Evolutionary conservation across 2,113 vertebrate genomes (phyloP).

Genomic region (Arenaria interpres): DNA sequence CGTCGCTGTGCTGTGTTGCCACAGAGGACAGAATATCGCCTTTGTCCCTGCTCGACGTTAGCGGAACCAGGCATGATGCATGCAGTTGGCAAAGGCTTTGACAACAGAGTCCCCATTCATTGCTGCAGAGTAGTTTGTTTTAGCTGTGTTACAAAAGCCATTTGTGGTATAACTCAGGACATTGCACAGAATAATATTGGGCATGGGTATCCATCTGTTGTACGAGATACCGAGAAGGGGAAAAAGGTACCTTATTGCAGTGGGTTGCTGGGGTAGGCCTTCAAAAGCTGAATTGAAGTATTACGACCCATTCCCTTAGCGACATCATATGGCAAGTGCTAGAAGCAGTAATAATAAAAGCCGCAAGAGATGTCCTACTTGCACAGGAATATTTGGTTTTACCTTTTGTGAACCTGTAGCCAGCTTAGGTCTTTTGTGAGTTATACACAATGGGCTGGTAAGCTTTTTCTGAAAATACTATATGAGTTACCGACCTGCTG

Average conservation of each 20-base stretch:
- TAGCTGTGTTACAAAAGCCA: conserved; percentile 9
- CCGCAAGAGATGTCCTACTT: background rate
- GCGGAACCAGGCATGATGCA: background rate
- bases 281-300: background rate
- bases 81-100: background rate
- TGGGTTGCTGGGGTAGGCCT: background rate
- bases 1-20: background rate
- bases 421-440: background rate
- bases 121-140: conserved; percentile 18
- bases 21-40: conserved; percentile 38
- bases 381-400: background rate
- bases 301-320: background rate
- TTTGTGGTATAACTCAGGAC: conserved; percentile 14
- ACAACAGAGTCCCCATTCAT: conserved; percentile 58
- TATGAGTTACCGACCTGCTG: background rate
- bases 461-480: background rate
- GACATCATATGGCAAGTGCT: background rate
- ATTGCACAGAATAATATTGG: background rate
- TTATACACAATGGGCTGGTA: background rate
- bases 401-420: background rate
- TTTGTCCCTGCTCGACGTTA: background rate
- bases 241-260: background rate
- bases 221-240: background rate
- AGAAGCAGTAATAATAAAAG: background rate
- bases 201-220: conserved; percentile 10